phyloP scores from a whole-genome alignment of 1,140 invertebrate species.

The Holcopasites calliopsidis region DNA sequence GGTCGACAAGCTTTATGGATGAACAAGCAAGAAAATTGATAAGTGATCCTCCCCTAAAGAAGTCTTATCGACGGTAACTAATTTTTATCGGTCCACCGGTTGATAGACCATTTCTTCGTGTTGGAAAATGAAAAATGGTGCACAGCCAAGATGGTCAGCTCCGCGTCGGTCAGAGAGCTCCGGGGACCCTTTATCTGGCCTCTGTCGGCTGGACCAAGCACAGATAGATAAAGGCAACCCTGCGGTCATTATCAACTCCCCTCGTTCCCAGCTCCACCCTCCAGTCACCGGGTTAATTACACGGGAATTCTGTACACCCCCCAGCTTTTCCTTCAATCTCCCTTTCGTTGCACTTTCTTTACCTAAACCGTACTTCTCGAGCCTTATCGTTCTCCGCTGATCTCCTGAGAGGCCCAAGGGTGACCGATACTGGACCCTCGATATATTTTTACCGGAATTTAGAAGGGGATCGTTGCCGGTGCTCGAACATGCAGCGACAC shows the following conservation, averaged over 20 bases:
- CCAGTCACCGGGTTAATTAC: constrained; percentile 52
- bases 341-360: constrained; percentile 22
- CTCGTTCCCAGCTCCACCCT: constrained; percentile 6
- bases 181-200: constrained; percentile 45
- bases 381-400: background rate
- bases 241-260: constrained; percentile 59
- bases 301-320: constrained; percentile 25
- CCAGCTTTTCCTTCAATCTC: constrained; percentile 1
- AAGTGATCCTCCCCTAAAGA: too few relatives aligned
- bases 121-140: constrained; percentile 71
- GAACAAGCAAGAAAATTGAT: too few relatives aligned
- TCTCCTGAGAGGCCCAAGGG: background rate
- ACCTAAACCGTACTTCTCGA: background rate
- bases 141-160: constrained; percentile 56
- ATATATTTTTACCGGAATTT: constrained; percentile 13
- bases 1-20: too few relatives aligned
- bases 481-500: background rate
- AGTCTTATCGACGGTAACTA: constrained; percentile 1
- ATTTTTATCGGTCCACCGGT: constrained; percentile 55
- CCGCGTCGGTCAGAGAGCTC: constrained; percentile 14
- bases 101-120: constrained; percentile 66
- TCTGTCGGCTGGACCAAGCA: constrained; percentile 27
- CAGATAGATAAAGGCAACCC: constrained; percentile 50
- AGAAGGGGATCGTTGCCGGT: background rate
- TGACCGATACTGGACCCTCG: background rate